Base-by-base conservation (phyloP, 2,888 invertebrate genomes). In the Thecophora atra region DNA sequence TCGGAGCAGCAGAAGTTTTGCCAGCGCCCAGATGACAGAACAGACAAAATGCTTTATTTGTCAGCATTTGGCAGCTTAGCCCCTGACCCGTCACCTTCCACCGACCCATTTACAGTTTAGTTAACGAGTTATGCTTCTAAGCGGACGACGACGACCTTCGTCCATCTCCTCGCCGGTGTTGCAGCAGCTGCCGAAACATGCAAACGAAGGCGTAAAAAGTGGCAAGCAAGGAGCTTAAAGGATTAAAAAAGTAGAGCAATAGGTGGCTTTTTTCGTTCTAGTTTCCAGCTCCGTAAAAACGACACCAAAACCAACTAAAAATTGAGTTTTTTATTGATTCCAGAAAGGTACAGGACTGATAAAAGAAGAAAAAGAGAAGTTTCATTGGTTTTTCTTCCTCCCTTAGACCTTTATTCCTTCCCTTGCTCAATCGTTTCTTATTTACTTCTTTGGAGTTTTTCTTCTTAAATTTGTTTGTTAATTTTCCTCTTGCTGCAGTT, bases 31-130 rank as follows among this genome's bases (percentile, higher is more conserved):
- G 26, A 21, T 28, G 58, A 7, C 58, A 7, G 28, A 13, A 28
- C 17, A 26, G 58, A 26, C 28, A 26, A 28, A 58, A 26, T 58
- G 58, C 58, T 26, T 28, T 58, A 58, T 58, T 58, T 58, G 58
- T 28, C 58, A 28, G 58, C 13, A 58, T 58, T 58, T 58, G 28
- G 28, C 28, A 28, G 58, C 58, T 47, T 47, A 47, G 17, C 47
- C 47, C 47, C 17, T 47, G 47, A 4, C 47, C 17, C 1, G 6
- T 17, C 15, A 47, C 11, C 47, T 11, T 47, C 47, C 47, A 47
- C 47, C 6, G 3, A 5, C 15, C 47, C 47, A 47, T 5, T 15
- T 17, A 11, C n/a, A n/a, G n/a, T 47, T 47, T 47, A 47, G 47
- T 17, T n/a, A 47, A 47, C 47, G 17, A 47, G n/a, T 15, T 17